Evolutionary conservation across 2,113 vertebrate genomes (phyloP), one percentile per base, ranked within the genome.

Genomic region (Heloderma charlesbogerti): DNA sequence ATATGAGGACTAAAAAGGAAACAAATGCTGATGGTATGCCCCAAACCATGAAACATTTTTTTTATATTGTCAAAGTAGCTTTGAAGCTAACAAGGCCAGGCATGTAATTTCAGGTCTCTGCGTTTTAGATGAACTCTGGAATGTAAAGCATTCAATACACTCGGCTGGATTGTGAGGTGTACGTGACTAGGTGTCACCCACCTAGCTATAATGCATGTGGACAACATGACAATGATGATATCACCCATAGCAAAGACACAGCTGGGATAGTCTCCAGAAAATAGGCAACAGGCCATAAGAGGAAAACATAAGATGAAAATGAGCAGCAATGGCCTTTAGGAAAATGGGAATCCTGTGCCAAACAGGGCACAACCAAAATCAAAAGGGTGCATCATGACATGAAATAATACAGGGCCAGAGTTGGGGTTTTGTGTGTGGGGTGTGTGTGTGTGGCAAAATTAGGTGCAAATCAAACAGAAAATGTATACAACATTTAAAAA

Each of bases 11-110:
- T 95, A 94, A 87, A 96, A 96, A 96, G 93, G 92, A 96, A 96
- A 95, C 94, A 96, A 97, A 97, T 96, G 95, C 94, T 93, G 95
- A 94, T 92, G 92, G 94, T 94, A 88, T 95, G 91, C 83, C 86
- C 71, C 91, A 95, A 95, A 95, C 90, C 92, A 96, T 90, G 94
- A 95, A 97, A 94, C 87, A 90, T 84, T 75, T 37, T 54, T 95
- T 43, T 94, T 95, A 93, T 92, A 95, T 88, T 95, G 95, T 91
- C 91, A 95, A 94, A 95, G 92, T 66, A 91, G 83, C 91, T 95
- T 96, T 96, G 95, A 95, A 95, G 95, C 67, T 96, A 95, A 96
- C 88, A 89, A 82, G 87, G 92, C 84, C 71, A 88, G 94, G 91
- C 95, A 91, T 67, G 71, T 48, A 91, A 34, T 94, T 95, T 66